A percentile compares a stretch with the other conserved stretches of the same genome.
Evolutionary conservation across 2,113 vertebrate species (phyloP).

Genomic region (Hassar affinis): DNA sequence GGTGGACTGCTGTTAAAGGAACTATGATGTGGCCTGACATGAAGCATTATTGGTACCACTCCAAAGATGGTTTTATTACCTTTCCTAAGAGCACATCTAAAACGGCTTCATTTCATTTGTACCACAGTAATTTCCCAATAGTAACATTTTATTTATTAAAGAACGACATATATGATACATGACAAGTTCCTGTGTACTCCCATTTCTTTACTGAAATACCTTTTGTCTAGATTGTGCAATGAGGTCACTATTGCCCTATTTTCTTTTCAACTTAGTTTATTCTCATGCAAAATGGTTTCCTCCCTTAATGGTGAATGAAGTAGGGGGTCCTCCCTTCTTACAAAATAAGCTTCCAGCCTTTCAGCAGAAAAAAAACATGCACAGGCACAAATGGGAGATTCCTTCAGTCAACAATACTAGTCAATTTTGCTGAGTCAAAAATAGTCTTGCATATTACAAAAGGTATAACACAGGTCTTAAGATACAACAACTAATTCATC

Average conservation of each 20-base stretch:
- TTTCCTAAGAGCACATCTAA: background rate
- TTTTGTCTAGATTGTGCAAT: background rate
- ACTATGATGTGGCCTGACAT: background rate
- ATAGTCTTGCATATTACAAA: background rate
- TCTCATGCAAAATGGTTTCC: background rate
- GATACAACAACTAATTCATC: slow-evolving; percentile 64
- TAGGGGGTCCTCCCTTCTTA: background rate
- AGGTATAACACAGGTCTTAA: slow-evolving; percentile 43
- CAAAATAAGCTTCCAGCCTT: slow-evolving; percentile 35
- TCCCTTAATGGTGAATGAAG: background rate
- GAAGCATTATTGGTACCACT: background rate
- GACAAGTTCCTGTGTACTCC: background rate
- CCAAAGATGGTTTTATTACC: background rate
- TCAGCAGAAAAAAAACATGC: slow-evolving; percentile 59
- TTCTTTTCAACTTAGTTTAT: background rate
- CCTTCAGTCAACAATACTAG: slow-evolving; percentile 26
- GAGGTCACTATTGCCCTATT: background rate
- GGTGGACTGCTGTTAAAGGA: background rate
- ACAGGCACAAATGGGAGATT: slow-evolving; percentile 47
- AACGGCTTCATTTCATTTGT: background rate
- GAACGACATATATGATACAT: background rate
- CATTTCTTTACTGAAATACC: background rate
- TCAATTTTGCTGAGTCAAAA: slow-evolving; percentile 39
- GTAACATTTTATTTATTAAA: background rate
- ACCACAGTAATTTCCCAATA: background rate